These are phyloP conservation scores for Patagioenas fasciata DNA, from an alignment of 2,113 vertebrate species.

Conservation along the genomic window DNA sequence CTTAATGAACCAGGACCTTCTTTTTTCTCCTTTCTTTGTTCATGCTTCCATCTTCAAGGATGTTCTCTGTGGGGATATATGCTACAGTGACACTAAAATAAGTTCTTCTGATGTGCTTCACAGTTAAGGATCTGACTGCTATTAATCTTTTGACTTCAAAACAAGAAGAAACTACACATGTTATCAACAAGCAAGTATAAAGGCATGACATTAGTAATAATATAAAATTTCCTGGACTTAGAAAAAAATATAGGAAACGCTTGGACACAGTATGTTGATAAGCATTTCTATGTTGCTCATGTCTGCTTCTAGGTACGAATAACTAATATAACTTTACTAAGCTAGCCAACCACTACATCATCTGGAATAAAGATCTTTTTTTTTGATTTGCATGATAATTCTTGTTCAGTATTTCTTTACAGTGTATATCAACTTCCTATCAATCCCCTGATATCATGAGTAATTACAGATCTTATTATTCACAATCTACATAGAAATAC, in stretches of 20 bases:
- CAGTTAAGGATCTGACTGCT: background rate
- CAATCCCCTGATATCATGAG: background rate
- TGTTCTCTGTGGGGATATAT: background rate
- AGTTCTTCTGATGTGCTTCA: constrained; percentile 12
- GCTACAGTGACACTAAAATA: background rate
- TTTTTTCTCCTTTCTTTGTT: background rate
- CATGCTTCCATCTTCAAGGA: background rate
- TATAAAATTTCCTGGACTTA: background rate
- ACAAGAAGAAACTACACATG: background rate
- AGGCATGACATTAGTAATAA: background rate
- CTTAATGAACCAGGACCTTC: background rate
- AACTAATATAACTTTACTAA: background rate
- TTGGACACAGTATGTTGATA: background rate
- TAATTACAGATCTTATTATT: background rate
- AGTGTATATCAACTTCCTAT: background rate
- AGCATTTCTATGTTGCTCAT: background rate
- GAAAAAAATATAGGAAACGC: background rate
- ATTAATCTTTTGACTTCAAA: constrained; percentile 46
- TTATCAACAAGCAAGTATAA: background rate
- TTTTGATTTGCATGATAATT: background rate
- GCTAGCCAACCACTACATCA: background rate
- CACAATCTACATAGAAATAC: background rate
- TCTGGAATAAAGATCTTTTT: background rate
- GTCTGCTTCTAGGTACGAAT: background rate
- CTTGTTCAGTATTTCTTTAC: background rate